Percentiles rank a stretch among this genome's conserved stretches.
These are phyloP conservation scores for Gymnodraco acuticeps DNA, from an alignment of 2,797 vertebrate species.

Conservation along the genomic window DNA sequence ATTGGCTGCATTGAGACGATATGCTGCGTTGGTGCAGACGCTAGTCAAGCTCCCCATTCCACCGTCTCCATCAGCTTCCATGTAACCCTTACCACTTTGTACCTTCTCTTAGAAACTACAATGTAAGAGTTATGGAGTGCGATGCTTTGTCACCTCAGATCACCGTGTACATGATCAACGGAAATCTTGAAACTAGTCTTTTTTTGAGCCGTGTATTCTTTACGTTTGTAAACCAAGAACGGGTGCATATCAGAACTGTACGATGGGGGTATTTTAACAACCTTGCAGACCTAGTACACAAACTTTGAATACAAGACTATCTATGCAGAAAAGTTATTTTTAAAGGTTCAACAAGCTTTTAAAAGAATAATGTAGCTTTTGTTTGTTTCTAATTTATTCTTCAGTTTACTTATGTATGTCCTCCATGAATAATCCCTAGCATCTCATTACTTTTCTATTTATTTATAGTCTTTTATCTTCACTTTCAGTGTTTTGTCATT, in stretches of 20 bases:
- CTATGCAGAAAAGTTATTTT: slow-evolving; percentile 79
- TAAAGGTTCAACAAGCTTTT: slow-evolving; percentile 73
- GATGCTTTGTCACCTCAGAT: slow-evolving; percentile 30
- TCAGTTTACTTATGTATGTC: slow-evolving; percentile 24
- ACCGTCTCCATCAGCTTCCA: slow-evolving; percentile 35
- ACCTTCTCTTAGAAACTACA: slow-evolving; percentile 25
- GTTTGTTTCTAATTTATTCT: slow-evolving; percentile 50
- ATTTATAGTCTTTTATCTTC: slow-evolving; percentile 75
- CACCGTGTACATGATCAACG: slow-evolving; percentile 51
- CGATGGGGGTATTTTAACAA: slow-evolving; percentile 18
- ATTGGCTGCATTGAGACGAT: neutral
- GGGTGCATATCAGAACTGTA: slow-evolving; percentile 37
- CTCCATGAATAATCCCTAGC: slow-evolving; percentile 30
- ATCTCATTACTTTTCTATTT: slow-evolving; percentile 66
- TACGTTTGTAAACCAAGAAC: slow-evolving; percentile 24
- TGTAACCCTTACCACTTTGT: slow-evolving; percentile 15
- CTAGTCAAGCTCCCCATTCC: neutral
- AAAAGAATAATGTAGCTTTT: slow-evolving; percentile 68
- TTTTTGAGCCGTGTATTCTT: slow-evolving; percentile 42
- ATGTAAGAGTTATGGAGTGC: slow-evolving; percentile 16
- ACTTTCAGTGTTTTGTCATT: slow-evolving; percentile 64
- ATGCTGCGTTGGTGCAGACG: neutral
- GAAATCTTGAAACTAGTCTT: slow-evolving; percentile 38
- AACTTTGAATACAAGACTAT: slow-evolving; percentile 65
- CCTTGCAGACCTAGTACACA: slow-evolving; percentile 53